Evolutionary conservation across 2,888 invertebrate species (phyloP).

Genomic region (Meteorus colon): DNA sequence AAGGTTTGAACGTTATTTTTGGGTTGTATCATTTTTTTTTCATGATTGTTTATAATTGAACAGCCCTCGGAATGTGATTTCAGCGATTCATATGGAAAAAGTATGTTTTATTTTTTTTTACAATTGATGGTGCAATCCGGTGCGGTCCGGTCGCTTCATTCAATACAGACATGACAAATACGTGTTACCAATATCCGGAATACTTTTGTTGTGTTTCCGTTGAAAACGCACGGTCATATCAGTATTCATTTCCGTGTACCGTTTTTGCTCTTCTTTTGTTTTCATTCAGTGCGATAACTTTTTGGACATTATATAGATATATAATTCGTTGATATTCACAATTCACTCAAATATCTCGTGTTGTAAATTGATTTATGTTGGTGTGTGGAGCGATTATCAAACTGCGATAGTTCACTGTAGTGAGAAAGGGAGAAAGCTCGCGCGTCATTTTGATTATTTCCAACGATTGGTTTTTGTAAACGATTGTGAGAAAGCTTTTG

Average conservation of each 20-base stretch:
- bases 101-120: neutral
- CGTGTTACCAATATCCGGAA: slow-evolving; percentile 44
- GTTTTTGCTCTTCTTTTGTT: slow-evolving; percentile 38
- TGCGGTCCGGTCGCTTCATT: slow-evolving; percentile 19
- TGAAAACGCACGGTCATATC: slow-evolving; percentile 38
- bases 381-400: neutral
- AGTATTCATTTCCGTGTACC: slow-evolving; percentile 42
- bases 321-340: neutral
- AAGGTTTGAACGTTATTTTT: neutral
- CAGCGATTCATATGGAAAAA: neutral
- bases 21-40: neutral
- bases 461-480: too few species aligned
- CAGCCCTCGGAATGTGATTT: slow-evolving; percentile 20
- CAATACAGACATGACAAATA: slow-evolving; percentile 35
- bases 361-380: neutral
- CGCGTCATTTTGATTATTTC: neutral
- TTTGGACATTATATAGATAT: neutral
- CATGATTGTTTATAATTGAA: slow-evolving; percentile 1
- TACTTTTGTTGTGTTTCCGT: slow-evolving; percentile 41
- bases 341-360: neutral
- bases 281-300: slow-evolving; percentile 20
- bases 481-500: too few species aligned
- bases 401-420: neutral
- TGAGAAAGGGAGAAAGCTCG: neutral
- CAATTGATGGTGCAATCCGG: slow-evolving; percentile 9